Evolutionary conservation across 2,797 vertebrate species (phyloP), one percentile per base, ranked within the genome.

Genomic region (Thalassophryne amazonica): DNA sequence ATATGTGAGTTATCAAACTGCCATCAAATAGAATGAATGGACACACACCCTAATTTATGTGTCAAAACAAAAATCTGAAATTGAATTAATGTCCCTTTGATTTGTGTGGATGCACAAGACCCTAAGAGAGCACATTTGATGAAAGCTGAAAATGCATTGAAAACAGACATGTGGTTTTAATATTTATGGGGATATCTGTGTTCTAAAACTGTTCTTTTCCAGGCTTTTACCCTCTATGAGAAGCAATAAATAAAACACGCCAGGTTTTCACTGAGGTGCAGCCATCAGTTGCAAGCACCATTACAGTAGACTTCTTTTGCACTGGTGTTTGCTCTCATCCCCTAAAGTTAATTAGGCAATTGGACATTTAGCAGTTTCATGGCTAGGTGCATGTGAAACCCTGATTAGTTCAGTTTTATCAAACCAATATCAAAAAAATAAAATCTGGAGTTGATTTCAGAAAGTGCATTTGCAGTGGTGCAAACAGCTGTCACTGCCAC

Each of bases 61-160:
- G 73, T 73, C 73, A 74, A 46, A 63, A 78, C 38, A 65, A 68
- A 66, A 77, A 73, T 54, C 35, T 56, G 22, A 79, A 80, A 86
- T 81, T 74, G 40, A 81, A 84, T 80, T 75, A 81, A 80, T 73
- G 71, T 75, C 68, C 33, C 73, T 56, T 71, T 84, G 82, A 87
- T 86, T 83, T 85, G 81, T 86, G 69, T 76, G 68, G 60, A 59
- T 51, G 67, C 66, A 18, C 39, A 60, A 47, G 11, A 58, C 55
- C 77, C 73, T 12, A 17, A 38, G 71, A 83, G 69, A 72, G 57
- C 16, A 39, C 25, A 48, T 74, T 81, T 73, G 51, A 78, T 83
- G 66, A 64, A 76, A 66, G 36, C 51, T 67, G 28, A 47, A 78
- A 77, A 58, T 52, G 29, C 45, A 56, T 23, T 42, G 36, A 69